Evolutionary conservation across 2,888 invertebrate genomes (phyloP).

Genomic region (Sepioteuthis lessoniana): DNA sequence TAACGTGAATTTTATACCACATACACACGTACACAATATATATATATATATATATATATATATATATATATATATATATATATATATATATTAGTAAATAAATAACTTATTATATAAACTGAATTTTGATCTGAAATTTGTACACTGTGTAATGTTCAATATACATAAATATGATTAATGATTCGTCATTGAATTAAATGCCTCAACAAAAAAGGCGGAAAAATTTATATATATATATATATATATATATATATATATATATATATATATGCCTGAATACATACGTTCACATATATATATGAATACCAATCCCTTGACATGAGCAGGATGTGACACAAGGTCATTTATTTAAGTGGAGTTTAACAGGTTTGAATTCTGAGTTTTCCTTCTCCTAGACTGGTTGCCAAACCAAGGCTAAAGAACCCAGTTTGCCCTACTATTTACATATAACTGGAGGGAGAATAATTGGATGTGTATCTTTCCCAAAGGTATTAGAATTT

Average conservation of each 20-base stretch:
- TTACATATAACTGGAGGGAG: too few species aligned
- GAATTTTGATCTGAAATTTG: not conserved
- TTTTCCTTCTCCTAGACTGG: too few species aligned
- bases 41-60: not conserved
- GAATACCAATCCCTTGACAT: too few species aligned
- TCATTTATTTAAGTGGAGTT: too few species aligned
- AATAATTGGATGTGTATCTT: too few species aligned
- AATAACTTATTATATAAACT: not conserved
- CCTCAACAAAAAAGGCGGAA: not conserved
- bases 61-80: not conserved
- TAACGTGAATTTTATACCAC: too few species aligned
- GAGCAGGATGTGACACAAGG: too few species aligned
- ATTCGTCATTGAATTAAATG: too few species aligned
- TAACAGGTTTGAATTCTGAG: too few species aligned
- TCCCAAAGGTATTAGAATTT: too few species aligned
- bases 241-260: not conserved
- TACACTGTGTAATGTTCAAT: not conserved
- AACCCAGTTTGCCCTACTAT: too few species aligned
- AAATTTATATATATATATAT: slow-evolving; percentile 38
- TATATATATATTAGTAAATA: not conserved
- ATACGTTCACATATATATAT: slow-evolving; percentile 38
- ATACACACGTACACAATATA: not conserved
- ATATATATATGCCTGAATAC: not conserved
- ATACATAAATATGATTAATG: not conserved
- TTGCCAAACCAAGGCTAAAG: too few species aligned